Base-by-base conservation (phyloP, 2,113 vertebrate species). In the Paedocypris sp. region DNA sequence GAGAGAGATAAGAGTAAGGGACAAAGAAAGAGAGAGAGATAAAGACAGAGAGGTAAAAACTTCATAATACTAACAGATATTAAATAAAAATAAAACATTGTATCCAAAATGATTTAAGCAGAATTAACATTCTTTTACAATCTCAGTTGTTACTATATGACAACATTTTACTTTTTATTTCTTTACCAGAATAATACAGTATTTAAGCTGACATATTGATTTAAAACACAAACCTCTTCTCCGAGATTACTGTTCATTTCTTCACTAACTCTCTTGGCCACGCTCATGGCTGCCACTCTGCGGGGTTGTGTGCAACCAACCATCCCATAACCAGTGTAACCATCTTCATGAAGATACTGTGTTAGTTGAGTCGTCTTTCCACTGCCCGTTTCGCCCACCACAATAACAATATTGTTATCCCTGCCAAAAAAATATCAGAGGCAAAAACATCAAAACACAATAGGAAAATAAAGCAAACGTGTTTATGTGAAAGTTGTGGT, bases 361-460 rank as follows among this genome's bases (percentile, higher is more conserved):
- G 95, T 99, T 75, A 99, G 79, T 86, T 99, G 95, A 1, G 95
- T 99, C 2, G 95, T 99, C 82, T 99, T 99, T 29, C 95, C 95
- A 0, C 95, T 99, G 42, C 95, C 95, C 0, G 95, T 99, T 82
- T 98, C 95, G 11, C 95, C 95, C 15, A 99, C 95, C 71, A 99
- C 95, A 3, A 99, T 94, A 71, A 99, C 95, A 0, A 99, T 98
- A 79, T 89, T 99, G 77, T 99, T 99, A 76, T 99, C 95, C 78
- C 95, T 98, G 61, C 5, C 72, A 57, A 53, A 74, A 8, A 20
- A 38, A 3, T 5, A 38, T 38, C 29, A 41, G 9, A 23, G 32
- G 25, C 9, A 6, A 36, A 13, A 48, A 25, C 12, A 49, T 51
- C 8, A 52, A 39, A 16, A 58, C n/a, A 11, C 9, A 1, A n/a